phyloP scores from a whole-genome alignment of 2,113 vertebrate species.

The Prochilodus magdalenae region DNA sequence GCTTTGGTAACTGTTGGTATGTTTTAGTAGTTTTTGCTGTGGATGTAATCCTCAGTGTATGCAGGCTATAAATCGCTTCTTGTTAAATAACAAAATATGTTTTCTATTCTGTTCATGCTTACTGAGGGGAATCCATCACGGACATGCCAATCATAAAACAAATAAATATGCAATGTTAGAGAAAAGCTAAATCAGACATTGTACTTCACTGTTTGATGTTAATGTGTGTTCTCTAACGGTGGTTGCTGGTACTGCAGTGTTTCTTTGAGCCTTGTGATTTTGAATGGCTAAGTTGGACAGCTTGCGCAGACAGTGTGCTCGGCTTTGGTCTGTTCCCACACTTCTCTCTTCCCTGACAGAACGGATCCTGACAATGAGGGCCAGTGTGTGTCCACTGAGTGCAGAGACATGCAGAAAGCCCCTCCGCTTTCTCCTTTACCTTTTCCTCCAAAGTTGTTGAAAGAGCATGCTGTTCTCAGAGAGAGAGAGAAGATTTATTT shows the following conservation, averaged over 20 bases:
- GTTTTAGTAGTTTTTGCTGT: too few species aligned
- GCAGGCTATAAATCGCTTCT: too few species aligned
- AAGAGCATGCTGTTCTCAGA: slow-evolving; percentile 61
- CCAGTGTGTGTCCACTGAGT: slow-evolving; percentile 57
- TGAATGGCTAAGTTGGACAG: slow-evolving; percentile 20
- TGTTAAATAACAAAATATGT: too few species aligned
- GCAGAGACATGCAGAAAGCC: slow-evolving; percentile 47
- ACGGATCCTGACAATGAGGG: slow-evolving; percentile 60
- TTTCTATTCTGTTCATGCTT: too few species aligned
- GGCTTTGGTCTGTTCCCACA: slow-evolving; percentile 60
- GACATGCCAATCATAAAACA: too few species aligned
- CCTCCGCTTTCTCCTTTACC: slow-evolving; percentile 40
- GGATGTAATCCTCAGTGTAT: too few species aligned
- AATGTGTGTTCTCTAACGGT: too few species aligned
- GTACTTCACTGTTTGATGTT: too few species aligned
- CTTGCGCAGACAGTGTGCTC: slow-evolving; percentile 44
- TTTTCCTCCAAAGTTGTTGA: slow-evolving; percentile 40
- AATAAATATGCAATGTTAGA: too few species aligned
- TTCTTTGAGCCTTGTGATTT: not conserved
- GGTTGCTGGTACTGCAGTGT: not conserved
- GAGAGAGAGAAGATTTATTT: slow-evolving; percentile 31
- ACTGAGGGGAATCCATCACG: too few species aligned
- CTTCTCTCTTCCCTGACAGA: slow-evolving; percentile 58
- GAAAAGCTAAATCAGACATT: too few species aligned
- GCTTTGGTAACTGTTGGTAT: too few species aligned